Base-by-base conservation (phyloP, 2,113 vertebrate species). In the Gorsachius goisagi region DNA sequence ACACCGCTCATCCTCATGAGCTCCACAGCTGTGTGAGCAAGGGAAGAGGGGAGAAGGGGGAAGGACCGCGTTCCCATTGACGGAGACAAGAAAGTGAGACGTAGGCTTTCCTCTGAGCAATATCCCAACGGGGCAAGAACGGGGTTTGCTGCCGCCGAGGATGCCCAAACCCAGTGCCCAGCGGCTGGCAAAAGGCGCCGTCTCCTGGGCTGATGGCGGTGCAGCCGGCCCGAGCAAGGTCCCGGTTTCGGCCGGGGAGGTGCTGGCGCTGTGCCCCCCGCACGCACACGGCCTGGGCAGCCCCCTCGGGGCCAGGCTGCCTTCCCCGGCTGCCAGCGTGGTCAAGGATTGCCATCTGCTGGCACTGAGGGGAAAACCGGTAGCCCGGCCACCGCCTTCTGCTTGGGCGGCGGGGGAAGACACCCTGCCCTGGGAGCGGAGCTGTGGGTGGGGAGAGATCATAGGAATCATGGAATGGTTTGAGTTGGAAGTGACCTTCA, bases 391-490 rank as follows among this genome's bases (percentile, higher is more conserved):
- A 5, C 33, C 15, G 33, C 60, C 30, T 24, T 11, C 49, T 5
- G 52, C 59, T 16, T 1, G 33, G 23, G 30, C 44, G 1, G 26
- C 26, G 2, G 49, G 6, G 24, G 19, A 11, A 16, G n/a, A 6
- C 39, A 3, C 30, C 15, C 19, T 4, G 26, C 18, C 13, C 41
- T 24, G 27, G 52, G 11, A 55, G 79, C 68, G 2, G 41, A 37
- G 55, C 24, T 9, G 37, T 2, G 85, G 24, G 1, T 33, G 3
- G 5, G 33, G 49, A 12, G 37, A 24, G 26, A 1, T 18, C 32
- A 0, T 0, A 37, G 35, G 35, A 16, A 9, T 4, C 33, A 3
- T 4, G 16, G 5, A 5, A 3, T 0, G 28, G 26, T 13, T 15
- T 2, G 59, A 52, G 53, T 4, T 37, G 30, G 30, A 23, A 37